Base-by-base conservation (phyloP, 1,140 invertebrate species). In the Drosophila subpulchrella region DNA sequence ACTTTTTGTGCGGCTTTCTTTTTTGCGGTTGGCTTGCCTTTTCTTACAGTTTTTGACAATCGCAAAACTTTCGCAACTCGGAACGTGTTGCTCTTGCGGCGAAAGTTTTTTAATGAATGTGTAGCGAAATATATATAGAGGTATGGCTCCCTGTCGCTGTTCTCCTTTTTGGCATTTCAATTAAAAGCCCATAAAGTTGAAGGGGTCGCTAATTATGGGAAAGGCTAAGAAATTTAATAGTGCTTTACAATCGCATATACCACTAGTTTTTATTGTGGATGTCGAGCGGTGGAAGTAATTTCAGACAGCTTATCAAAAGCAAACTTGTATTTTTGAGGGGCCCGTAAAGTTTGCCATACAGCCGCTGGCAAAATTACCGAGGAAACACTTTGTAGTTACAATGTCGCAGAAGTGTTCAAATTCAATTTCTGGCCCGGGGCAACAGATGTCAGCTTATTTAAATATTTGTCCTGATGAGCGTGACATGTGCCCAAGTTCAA, bases 11-110 rank as follows among this genome's bases (percentile, higher is more conserved):
- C 67, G 44, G 67, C 60, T 60, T 44, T 38, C 38, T 53, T 77
- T 76, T 75, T 72, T 84, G 81, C 71, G 81, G 79, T 78, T 82
- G 67, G 66, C 55, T 62, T 62, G 56, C 72, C 67, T 71, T 71
- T 80, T 84, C 81, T 84, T 84, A 83, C 63, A 84, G 72, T 84
- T 84, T 84, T 75, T 83, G 81, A 83, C 81, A 83, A 84, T 83
- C 70, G 81, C 65, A 67, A 84, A 83, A 74, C 58, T 83, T 80
- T 60, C 12, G 46, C 39, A 57, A 58, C 58, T 74, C 65, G 65
- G 59, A 60, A 76, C 81, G 81, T 83, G 81, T 83, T 83, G 81
- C 81, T 75, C 75, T 80, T 80, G 72, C 41, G 61, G 57, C 38
- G 20, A 79, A 83, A 83, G 57, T 84, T 83, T 83, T 84, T 83